phyloP scores from a whole-genome alignment of 2,888 invertebrate species.

The Nesidiocoris tenuis region DNA sequence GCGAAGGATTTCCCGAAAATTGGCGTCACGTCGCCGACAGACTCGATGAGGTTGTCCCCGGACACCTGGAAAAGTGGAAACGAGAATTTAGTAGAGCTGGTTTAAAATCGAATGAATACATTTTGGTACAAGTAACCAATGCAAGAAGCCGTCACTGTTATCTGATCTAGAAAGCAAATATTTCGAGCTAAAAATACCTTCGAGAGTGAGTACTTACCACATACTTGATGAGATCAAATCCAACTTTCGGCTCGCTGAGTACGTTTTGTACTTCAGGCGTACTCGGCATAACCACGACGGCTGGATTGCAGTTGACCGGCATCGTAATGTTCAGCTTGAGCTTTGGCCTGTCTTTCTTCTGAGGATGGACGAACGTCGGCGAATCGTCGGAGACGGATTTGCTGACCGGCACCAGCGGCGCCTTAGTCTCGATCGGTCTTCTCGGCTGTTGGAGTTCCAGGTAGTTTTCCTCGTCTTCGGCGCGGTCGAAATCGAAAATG shows the following conservation, averaged over 20 bases:
- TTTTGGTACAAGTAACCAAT: no score
- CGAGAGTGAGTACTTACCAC: constrained; percentile 53
- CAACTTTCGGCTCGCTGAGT: constrained; percentile 51
- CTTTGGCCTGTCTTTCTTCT: constrained; percentile 32
- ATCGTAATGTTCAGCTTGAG: constrained; percentile 42
- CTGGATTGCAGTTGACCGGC: not conserved
- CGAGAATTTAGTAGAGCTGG: no score
- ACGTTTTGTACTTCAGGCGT: constrained; percentile 57
- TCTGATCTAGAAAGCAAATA: no score
- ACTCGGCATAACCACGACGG: constrained; percentile 49
- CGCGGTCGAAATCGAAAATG: not conserved
- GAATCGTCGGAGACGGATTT: not conserved
- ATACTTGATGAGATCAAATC: constrained; percentile 54
- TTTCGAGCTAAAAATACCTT: no score
- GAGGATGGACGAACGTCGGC: not conserved
- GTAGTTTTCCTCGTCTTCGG: constrained; percentile 21
- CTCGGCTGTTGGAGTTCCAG: constrained; percentile 8
- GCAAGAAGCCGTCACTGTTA: no score
- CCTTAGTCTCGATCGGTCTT: constrained; percentile 10
- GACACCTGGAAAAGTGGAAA: constrained; percentile 29
- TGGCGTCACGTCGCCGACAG: constrained; percentile 5
- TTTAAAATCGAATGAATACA: no score
- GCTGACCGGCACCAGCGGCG: constrained; percentile 4
- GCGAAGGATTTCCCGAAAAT: not conserved
- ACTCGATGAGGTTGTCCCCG: constrained; percentile 18